Evolutionary conservation across 2,797 vertebrate species (phyloP).

Genomic region (Naso thynnoides): DNA sequence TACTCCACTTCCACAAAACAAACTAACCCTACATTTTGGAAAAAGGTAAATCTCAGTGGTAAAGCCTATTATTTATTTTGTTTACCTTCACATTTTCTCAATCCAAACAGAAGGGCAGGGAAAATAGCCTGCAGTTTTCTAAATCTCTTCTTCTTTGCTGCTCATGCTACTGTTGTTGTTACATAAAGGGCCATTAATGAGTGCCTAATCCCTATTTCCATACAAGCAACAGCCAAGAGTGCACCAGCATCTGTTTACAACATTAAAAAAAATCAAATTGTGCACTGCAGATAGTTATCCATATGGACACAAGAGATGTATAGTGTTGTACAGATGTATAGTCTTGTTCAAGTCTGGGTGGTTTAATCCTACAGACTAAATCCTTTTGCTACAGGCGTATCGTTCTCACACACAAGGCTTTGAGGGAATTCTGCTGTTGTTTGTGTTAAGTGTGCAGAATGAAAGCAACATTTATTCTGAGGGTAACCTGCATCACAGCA

Average conservation of each 20-base stretch:
- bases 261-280: neutral
- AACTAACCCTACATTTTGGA: neutral
- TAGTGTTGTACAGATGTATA: constrained; percentile 14
- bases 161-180: constrained; percentile 11
- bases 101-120: neutral
- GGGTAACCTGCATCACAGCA: constrained; percentile 41
- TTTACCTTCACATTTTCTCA: constrained; percentile 6
- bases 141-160: constrained; percentile 5
- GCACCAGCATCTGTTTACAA: neutral
- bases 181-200: neutral
- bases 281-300: neutral
- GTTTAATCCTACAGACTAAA: constrained; percentile 47
- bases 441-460: constrained; percentile 35
- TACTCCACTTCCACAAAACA: neutral
- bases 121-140: constrained; percentile 1
- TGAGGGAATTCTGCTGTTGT: constrained; percentile 33
- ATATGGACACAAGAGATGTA: neutral
- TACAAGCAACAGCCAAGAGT: neutral
- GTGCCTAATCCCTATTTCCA: no score
- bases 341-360: constrained; percentile 14
- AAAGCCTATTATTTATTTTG: neutral
- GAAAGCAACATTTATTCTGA: constrained; percentile 37
- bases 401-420: constrained; percentile 34
- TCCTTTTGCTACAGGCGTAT: constrained; percentile 46
- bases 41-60: neutral